These are phyloP conservation scores for Drosophila hamatofila DNA, from an alignment of 2,888 invertebrate genomes.

Conservation along the genomic window DNA sequence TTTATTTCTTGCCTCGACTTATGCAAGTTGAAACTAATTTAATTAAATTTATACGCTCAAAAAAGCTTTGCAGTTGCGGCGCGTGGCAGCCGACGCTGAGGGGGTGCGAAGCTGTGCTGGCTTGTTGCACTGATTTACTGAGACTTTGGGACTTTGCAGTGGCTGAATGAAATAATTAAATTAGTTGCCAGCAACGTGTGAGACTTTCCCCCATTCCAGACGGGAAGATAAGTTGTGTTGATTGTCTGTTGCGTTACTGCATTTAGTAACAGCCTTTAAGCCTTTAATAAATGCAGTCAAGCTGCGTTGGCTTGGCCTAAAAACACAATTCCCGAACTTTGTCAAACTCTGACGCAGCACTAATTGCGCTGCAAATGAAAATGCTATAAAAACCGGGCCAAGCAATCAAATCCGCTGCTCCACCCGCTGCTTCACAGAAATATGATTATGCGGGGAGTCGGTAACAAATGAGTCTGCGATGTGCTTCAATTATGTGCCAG, in stretches of 20 bases:
- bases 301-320: conserved; percentile 53
- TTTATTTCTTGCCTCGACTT: conserved; percentile 27
- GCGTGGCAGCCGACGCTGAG: conserved; percentile 34
- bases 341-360: conserved; percentile 45
- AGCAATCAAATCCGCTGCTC: conserved; percentile 66
- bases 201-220: neutral
- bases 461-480: conserved; percentile 79
- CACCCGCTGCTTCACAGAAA: conserved; percentile 37
- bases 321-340: conserved; percentile 69
- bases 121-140: conserved; percentile 41
- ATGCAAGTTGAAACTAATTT: conserved; percentile 58
- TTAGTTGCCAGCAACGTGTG: conserved; percentile 46
- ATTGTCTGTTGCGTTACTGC: neutral
- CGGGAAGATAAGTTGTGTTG: neutral
- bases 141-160: conserved; percentile 13
- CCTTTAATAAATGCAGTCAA: conserved; percentile 20
- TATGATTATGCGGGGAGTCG: conserved; percentile 55
- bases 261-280: conserved; percentile 7
- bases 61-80: conserved; percentile 44
- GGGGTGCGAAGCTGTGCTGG: conserved; percentile 5
- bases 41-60: conserved; percentile 66
- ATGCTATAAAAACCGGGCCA: conserved; percentile 55
- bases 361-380: conserved; percentile 65
- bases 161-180: conserved; percentile 51
- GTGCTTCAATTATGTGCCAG: conserved; percentile 73